Percentiles rank a stretch among this genome's conserved stretches.
These are phyloP conservation scores for Condylura cristata DNA, from an alignment of 2,113 vertebrate genomes.

Conservation along the genomic window DNA sequence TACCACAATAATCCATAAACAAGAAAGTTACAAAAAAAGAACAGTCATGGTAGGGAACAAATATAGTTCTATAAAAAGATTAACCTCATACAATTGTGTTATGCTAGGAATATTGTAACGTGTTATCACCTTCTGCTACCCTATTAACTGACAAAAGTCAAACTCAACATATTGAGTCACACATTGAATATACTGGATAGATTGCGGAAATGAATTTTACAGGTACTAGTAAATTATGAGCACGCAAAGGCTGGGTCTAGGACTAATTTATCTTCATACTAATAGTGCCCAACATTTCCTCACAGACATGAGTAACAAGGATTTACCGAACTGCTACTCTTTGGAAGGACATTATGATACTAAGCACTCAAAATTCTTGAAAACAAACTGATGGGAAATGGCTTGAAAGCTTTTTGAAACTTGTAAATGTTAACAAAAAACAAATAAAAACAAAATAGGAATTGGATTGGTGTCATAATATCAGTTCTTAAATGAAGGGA, in stretches of 20 bases:
- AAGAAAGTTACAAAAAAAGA: constrained; percentile 51
- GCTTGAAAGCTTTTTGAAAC: constrained; percentile 25
- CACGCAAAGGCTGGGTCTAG: background rate
- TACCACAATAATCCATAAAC: constrained; percentile 79
- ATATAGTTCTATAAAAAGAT: constrained; percentile 23
- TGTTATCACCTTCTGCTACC: background rate
- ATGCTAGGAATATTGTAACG: background rate
- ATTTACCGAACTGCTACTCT: background rate
- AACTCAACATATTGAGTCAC: background rate
- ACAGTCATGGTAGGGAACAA: constrained; percentile 22
- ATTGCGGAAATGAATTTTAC: constrained; percentile 40
- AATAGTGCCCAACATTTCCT: background rate
- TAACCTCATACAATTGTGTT: background rate
- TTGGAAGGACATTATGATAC: background rate
- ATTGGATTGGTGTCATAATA: background rate
- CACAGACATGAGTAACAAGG: background rate
- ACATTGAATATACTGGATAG: background rate
- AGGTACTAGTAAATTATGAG: background rate
- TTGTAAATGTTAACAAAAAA: background rate
- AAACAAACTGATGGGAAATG: background rate
- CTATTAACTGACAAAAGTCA: constrained; percentile 22
- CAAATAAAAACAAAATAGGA: constrained; percentile 17
- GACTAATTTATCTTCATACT: background rate
- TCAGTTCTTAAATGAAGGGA: constrained; percentile 6
- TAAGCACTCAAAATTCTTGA: background rate